These are phyloP conservation scores for Synergus laeviventris DNA, from an alignment of 2,888 invertebrate species.

Conservation along the genomic window DNA sequence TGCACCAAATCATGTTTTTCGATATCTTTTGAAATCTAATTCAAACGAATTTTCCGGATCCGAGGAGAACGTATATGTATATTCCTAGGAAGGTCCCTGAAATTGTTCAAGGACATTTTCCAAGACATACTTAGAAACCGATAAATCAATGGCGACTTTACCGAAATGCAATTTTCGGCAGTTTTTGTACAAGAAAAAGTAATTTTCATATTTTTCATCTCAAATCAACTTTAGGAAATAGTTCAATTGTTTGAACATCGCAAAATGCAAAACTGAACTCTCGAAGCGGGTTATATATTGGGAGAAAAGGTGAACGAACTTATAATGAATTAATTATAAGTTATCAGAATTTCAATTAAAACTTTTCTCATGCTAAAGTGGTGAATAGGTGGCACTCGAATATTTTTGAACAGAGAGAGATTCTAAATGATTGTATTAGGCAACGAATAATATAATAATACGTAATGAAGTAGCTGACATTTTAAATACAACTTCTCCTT, in stretches of 20 bases:
- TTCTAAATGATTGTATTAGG: background rate
- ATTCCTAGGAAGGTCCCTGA: background rate
- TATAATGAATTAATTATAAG: constrained; percentile 28
- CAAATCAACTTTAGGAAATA: background rate
- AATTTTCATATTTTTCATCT: background rate
- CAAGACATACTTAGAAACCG: background rate
- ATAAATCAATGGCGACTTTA: background rate
- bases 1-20: background rate
- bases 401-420: background rate
- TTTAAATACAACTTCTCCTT: constrained; percentile 10
- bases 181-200: background rate
- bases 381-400: background rate
- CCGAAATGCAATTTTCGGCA: background rate
- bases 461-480: constrained; percentile 6
- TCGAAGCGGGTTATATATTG: no score
- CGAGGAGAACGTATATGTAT: background rate
- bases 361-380: background rate
- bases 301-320: background rate
- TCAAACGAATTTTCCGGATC: background rate
- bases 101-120: constrained; percentile 8
- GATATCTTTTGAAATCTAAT: constrained; percentile 1
- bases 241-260: background rate
- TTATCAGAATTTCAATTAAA: constrained; percentile 2
- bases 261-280: background rate
- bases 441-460: background rate